phyloP scores from a whole-genome alignment of 1,140 invertebrate species.

The Drosophila persimilis region DNA sequence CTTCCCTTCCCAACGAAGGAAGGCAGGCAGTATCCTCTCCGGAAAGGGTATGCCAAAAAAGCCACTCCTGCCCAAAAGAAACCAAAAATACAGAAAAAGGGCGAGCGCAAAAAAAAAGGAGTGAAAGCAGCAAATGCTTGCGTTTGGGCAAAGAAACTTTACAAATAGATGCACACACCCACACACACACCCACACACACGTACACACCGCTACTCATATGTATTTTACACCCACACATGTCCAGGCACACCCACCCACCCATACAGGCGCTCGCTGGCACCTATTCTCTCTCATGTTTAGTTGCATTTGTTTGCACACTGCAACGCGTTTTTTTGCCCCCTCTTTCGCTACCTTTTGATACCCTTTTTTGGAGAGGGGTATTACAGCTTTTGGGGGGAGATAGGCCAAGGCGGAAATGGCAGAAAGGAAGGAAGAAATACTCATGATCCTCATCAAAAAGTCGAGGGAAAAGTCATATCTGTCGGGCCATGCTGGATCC shows the following conservation, averaged over 20 bases:
- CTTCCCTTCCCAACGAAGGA: no score
- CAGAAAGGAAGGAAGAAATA: no score
- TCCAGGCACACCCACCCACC: slow-evolving; percentile 4
- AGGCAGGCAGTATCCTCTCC: no score
- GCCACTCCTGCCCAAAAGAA: no score
- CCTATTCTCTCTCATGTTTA: slow-evolving; percentile 21
- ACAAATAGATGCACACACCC: slow-evolving; percentile 47
- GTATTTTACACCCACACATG: neutral
- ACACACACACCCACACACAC: slow-evolving; percentile 8
- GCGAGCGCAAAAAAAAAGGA: slow-evolving; percentile 9
- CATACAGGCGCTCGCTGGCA: neutral
- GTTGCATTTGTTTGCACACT: slow-evolving; percentile 54
- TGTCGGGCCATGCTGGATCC: no score
- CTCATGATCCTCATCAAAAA: no score
- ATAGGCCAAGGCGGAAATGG: no score
- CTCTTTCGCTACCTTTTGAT: slow-evolving; percentile 15
- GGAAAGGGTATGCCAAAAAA: no score
- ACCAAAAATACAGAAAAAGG: neutral
- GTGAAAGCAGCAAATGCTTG: slow-evolving; percentile 40
- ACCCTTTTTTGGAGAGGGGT: slow-evolving; percentile 3
- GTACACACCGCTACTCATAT: neutral
- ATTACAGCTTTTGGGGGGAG: no score
- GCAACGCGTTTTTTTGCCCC: slow-evolving; percentile 27
- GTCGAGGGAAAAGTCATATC: no score
- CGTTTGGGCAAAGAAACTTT: slow-evolving; percentile 58